Evolutionary conservation across 2,888 invertebrate genomes (phyloP).

Genomic region (Pterostichus madidus): DNA sequence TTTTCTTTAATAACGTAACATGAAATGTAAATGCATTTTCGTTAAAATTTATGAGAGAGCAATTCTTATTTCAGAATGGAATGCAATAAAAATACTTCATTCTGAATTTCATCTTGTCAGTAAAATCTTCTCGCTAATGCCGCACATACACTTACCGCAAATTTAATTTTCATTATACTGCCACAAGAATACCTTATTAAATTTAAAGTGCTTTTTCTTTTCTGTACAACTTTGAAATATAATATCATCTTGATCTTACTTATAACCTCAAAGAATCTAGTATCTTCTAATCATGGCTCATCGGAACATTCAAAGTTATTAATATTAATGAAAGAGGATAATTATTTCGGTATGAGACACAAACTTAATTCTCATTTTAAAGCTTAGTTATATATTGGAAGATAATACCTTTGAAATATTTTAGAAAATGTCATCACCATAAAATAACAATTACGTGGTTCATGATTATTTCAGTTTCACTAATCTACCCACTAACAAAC

Average conservation of each 20-base stretch:
- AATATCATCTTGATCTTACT: constrained; percentile 17
- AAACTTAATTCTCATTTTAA: no score
- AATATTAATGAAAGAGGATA: no score
- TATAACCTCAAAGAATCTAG: background rate
- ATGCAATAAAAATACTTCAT: constrained; percentile 44
- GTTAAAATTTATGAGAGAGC: constrained; percentile 3
- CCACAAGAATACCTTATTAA: constrained; percentile 20
- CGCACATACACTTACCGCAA: constrained; percentile 10
- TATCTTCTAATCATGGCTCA: background rate
- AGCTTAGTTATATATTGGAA: no score
- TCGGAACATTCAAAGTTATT: no score
- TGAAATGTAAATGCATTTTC: constrained; percentile 4
- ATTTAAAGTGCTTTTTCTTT: constrained; percentile 15
- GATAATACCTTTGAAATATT: no score
- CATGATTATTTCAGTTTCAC: constrained; percentile 18
- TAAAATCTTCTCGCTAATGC: constrained; percentile 6
- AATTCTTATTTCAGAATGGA: constrained; percentile 23
- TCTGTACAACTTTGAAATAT: constrained; percentile 17
- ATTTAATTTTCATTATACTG: constrained; percentile 37
- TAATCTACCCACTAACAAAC: constrained; percentile 32
- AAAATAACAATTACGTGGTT: constrained; percentile 12
- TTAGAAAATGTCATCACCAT: background rate
- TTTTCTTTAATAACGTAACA: constrained; percentile 2
- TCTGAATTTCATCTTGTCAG: constrained; percentile 12
- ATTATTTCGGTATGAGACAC: no score